Evolutionary conservation across 2,888 invertebrate genomes (phyloP), one percentile per base, ranked within the genome.

Genomic region (Abrostola tripartita): DNA sequence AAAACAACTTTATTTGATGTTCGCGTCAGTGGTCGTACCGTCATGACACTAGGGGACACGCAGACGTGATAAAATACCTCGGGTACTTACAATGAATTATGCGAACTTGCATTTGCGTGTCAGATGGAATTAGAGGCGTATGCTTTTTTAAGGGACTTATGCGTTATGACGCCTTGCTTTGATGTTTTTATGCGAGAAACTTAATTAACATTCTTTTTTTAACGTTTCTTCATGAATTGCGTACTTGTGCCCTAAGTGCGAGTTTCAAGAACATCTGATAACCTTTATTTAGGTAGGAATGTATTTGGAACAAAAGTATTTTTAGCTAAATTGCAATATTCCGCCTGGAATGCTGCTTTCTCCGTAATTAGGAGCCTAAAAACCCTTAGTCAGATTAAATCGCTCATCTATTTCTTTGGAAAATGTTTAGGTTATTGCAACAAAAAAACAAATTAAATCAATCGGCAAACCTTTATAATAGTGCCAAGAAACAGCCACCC

Each of bases 1-100:
- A 92, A 92, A 92, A 93, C 92, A 93, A 93, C 92, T 92, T 93
- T 93, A 94, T 94, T 94, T 93, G 93, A 93, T 93, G 92, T 92
- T 89, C 84, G 86, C 87, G 87, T 86, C 88, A 88, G 83, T 85
- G 87, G 89, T 82, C 83, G 85, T 71, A 84, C 72, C 82, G 84
- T 83, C 85, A 86, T 87, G 87, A 85, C 84, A 85, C 85, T 79
- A 68, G 85, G 87, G 90, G 85, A 76, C 76, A 42, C 35, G 59
- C 47, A 62, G 79, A 81, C 79, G 84, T 85, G 86, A 88, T 88
- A 88, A 88, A 87, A 88, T 84, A 85, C 85, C 82, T 84, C 74
- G 64, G 75, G 68, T 76, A 73, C 70, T 64, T 62, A 57, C 51
- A 68, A 69, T 72, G 63, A 70, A 77, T 74, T 79, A 80, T 61